A percentile compares a stretch with the other conserved stretches of the same genome.
These are phyloP conservation scores for Pygoscelis antarcticus DNA, from an alignment of 2,113 vertebrate genomes.

Conservation along the genomic window DNA sequence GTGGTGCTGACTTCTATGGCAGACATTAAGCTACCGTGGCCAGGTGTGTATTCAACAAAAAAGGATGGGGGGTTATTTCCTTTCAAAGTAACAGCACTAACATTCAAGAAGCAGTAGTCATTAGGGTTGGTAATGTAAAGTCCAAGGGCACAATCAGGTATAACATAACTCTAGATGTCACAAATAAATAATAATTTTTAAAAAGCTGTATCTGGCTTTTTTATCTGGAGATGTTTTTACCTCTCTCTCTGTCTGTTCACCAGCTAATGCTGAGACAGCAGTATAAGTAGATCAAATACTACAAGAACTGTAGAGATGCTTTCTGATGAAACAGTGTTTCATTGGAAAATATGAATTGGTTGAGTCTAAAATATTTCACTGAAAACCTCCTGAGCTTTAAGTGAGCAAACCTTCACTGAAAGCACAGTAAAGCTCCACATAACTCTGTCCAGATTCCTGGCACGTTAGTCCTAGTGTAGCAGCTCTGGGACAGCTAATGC, in stretches of 20 bases:
- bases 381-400: background rate
- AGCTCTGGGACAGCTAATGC: background rate
- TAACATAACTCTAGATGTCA: background rate
- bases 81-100: background rate
- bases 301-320: background rate
- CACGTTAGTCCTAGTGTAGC: accelerated
- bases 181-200: background rate
- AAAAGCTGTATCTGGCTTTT: background rate
- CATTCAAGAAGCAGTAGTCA: background rate
- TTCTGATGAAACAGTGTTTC: background rate
- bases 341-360: background rate
- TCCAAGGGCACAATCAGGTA: background rate
- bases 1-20: background rate
- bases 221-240: background rate
- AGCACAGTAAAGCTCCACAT: background rate
- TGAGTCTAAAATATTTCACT: background rate
- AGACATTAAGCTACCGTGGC: background rate
- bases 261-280: background rate
- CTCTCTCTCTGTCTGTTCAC: background rate
- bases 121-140: background rate
- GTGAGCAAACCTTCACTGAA: background rate
- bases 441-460: background rate
- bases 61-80: background rate
- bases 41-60: background rate
- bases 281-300: background rate